Evolutionary conservation across 2,888 invertebrate species (phyloP), one percentile per base, ranked within the genome.

Genomic region (Antheraea assamensis): DNA sequence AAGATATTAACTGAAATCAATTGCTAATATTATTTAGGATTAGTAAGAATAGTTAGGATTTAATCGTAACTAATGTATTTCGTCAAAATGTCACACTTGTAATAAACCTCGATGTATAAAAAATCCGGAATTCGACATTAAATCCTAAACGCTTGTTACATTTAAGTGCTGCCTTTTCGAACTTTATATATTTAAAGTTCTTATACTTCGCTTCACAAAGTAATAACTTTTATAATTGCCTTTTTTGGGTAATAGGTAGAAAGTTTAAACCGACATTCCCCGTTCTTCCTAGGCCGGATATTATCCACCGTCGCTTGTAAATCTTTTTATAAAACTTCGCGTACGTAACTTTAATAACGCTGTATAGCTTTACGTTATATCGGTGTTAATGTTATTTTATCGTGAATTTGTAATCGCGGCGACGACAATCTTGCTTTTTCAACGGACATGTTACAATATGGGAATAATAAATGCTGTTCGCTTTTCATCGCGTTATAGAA

Each of bases 181-280:
- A 64, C 15, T 64, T 72, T 42, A 24, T n/a, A 58, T 24, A 61
- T 61, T 61, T 27, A 61, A 61, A 61, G 61, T 61, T 61, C 27
- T 58, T 24, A 10, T 24, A 10, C 58, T 58, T 58, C 10, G n/a
- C 24, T 27, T 27, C 27, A 58, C 52, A 58, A 61, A 61, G 24
- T 24, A 27, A 13, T 2, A 61, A 61, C 27, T 27, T 61, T 27
- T 27, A 8, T 27, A 61, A 61, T 27, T 61, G 27, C 27, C 17
- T 30, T 27, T 30, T 27, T 61, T 61, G 61, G 27, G 17, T 61
- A 61, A 61, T 27, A 61, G 27, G 27, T 61, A 27, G 10, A 61
- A 61, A 61, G 61, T 61, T 61, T 61, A 27, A 61, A 61, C 27
- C 61, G 61, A 27, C 27, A 27, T 61, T 4, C 61, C 17, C 17